phyloP scores from a whole-genome alignment of 1,140 invertebrate species.

The Meloidogyne floridensis region DNA sequence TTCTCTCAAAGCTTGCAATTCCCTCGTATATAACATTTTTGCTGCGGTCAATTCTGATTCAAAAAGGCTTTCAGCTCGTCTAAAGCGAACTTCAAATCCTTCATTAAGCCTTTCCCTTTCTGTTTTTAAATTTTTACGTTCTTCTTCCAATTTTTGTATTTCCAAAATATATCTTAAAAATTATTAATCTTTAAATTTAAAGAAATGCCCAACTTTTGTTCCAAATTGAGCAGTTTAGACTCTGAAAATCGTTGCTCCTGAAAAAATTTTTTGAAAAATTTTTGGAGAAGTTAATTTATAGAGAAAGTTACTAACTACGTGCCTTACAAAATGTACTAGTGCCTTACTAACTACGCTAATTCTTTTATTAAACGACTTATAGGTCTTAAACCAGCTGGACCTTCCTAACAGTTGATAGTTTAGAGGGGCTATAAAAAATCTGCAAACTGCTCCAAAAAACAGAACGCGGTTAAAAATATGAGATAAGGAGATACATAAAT shows the following conservation, averaged over 20 bases:
- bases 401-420: no score
- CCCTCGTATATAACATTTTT: slow-evolving; percentile 60
- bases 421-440: no score
- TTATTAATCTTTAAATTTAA: slow-evolving; percentile 20
- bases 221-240: slow-evolving; percentile 61
- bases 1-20: slow-evolving; percentile 59
- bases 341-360: no score
- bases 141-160: slow-evolving; percentile 64
- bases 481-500: no score
- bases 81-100: slow-evolving; percentile 62
- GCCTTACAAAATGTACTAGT: no score
- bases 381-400: no score
- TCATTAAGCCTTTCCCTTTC: slow-evolving; percentile 64
- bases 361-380: no score
- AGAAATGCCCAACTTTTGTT: slow-evolving; percentile 57
- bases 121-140: slow-evolving; percentile 57
- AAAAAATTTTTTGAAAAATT: not conserved
- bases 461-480: no score
- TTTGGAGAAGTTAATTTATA: no score
- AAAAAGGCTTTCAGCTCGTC: slow-evolving; percentile 57
- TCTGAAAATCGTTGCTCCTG: slow-evolving; percentile 60
- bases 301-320: no score
- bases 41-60: slow-evolving; percentile 60
- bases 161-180: slow-evolving; percentile 61
- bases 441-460: no score